These are phyloP conservation scores for Eonycteris spelaea DNA, from an alignment of 2,113 vertebrate species.

Conservation along the genomic window DNA sequence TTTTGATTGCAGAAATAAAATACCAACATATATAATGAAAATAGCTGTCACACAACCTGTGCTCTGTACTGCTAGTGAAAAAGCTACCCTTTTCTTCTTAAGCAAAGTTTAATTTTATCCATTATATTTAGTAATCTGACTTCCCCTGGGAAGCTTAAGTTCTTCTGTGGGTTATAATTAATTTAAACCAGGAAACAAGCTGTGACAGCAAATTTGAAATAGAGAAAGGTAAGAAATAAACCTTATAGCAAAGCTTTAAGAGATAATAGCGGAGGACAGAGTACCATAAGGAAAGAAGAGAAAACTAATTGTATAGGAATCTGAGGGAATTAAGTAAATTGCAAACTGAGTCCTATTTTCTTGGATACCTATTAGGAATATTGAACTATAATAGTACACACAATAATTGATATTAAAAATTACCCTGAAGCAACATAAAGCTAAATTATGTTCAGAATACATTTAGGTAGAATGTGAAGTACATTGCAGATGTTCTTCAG, in stretches of 20 bases:
- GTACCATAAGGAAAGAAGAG: neutral
- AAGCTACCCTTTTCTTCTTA: neutral
- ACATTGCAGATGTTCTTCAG: neutral
- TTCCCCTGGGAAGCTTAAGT: constrained; percentile 35
- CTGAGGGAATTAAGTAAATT: neutral
- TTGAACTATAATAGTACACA: neutral
- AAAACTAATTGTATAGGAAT: neutral
- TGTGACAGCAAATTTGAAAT: neutral
- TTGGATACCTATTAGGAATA: neutral
- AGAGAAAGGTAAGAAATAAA: neutral
- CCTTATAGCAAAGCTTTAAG: neutral
- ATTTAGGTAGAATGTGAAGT: constrained; percentile 27
- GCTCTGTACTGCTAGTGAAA: neutral
- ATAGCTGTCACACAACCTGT: neutral
- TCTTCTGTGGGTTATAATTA: constrained; percentile 23
- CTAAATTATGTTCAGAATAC: neutral
- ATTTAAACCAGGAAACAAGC: constrained; percentile 48
- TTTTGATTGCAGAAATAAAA: constrained; percentile 24
- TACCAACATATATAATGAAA: constrained; percentile 11
- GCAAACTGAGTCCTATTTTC: neutral
- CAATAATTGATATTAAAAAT: neutral
- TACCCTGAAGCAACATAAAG: neutral
- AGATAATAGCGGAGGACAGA: neutral
- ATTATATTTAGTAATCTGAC: constrained; percentile 36
- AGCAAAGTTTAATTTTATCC: constrained; percentile 14